Conservation (phyloP, 2,888 invertebrate species). For the Cacoxenus indagator region DNA sequence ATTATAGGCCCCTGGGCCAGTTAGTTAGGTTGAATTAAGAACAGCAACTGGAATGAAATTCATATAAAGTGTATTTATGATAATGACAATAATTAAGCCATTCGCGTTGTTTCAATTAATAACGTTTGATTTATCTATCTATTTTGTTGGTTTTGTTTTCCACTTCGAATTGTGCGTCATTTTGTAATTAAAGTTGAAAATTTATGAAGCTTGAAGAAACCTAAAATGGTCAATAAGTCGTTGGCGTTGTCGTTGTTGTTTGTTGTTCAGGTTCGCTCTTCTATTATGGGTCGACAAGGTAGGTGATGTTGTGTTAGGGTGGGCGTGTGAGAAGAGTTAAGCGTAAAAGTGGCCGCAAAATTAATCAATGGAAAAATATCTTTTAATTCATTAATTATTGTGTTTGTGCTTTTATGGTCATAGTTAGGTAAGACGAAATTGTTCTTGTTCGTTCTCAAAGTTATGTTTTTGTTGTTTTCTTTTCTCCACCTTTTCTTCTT, state of each 20-base stretch:
- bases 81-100: conserved; percentile 56
- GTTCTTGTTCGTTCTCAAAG: not conserved
- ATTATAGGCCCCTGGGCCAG: conserved; percentile 28
- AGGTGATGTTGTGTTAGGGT: not conserved
- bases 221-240: conserved; percentile 9
- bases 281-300: too few relatives aligned
- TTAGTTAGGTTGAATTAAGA: not conserved
- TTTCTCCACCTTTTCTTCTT: not conserved
- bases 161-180: conserved; percentile 16
- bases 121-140: conserved; percentile 37
- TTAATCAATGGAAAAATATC: conserved; percentile 53
- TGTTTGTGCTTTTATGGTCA: conserved; percentile 24
- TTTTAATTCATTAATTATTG: conserved; percentile 50
- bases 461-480: not conserved
- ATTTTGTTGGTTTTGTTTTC: conserved; percentile 21
- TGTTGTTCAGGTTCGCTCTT: not conserved
- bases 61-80: conserved; percentile 42
- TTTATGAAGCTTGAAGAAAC: conserved; percentile 1
- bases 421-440: not conserved
- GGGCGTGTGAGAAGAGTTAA: conserved; percentile 35
- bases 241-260: conserved; percentile 2
- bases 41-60: not conserved
- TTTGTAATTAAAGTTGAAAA: conserved; percentile 39
- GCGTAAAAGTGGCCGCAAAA: conserved; percentile 38
- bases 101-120: conserved; percentile 6